Evolutionary conservation across 2,888 invertebrate genomes (phyloP).

Genomic region (Pristionchus mayeri): DNA sequence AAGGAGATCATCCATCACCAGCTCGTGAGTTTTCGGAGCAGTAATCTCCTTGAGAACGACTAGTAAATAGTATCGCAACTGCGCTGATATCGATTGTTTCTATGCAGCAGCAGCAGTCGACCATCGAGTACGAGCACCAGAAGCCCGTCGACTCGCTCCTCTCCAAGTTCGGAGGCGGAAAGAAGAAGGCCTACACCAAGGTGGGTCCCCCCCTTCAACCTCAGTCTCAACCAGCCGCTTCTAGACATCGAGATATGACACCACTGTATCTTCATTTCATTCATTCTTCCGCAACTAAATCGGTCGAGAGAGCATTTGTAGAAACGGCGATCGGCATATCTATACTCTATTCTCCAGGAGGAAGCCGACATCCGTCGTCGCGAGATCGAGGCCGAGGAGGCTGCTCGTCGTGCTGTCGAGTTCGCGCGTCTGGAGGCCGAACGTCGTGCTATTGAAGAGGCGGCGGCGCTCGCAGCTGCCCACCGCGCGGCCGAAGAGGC

Average conservation of each 20-base stretch:
- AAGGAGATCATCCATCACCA: conserved; percentile 17
- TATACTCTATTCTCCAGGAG: not conserved
- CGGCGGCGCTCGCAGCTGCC: not conserved
- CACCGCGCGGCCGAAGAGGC: not conserved
- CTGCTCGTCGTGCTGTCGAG: not conserved
- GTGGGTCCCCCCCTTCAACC: too few relatives aligned
- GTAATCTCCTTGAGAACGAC: not conserved
- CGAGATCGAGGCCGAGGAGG: conserved; percentile 28
- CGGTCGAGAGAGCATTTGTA: too few relatives aligned
- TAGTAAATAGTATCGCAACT: too few relatives aligned
- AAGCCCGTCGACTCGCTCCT: conserved; percentile 20
- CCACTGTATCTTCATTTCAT: too few relatives aligned
- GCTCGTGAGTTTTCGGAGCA: not conserved
- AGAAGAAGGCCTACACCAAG: conserved; percentile 46
- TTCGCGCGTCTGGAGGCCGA: conserved; percentile 12
- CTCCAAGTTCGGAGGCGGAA: conserved; percentile 47
- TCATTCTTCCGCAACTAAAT: too few relatives aligned
- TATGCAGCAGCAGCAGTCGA: not conserved
- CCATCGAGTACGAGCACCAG: conserved; percentile 38
- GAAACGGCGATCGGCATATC: too few relatives aligned
- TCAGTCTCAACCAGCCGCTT: too few relatives aligned
- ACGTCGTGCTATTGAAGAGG: conserved; percentile 28
- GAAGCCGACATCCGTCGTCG: conserved; percentile 15
- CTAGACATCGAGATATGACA: too few relatives aligned
- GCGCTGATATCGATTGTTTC: not conserved